Evolutionary conservation across 1,140 invertebrate genomes (phyloP), one percentile per base, ranked within the genome.

Genomic region (Plodia interpunctella): DNA sequence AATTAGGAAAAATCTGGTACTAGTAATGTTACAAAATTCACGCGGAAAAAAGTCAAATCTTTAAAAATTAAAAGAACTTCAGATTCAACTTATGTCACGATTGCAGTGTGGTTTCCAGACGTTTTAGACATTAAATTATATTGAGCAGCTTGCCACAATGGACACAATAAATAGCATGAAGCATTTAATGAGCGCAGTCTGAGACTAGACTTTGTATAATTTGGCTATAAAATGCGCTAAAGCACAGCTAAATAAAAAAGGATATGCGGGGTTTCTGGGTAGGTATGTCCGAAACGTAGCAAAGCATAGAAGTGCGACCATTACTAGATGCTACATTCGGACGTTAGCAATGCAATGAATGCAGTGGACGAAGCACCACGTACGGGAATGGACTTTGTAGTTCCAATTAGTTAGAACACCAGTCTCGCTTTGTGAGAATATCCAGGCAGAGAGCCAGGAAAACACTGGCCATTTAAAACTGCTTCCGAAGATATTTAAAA

Each of bases 311-410:
- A n/a, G 38, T 10, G 11, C 11, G 15, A 15, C 38, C 38, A 44
- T n/a, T 44, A 44, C 13, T 10, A 44, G 10, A 15, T 1, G 15
- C 38, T 44, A 6, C 38, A 44, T 15, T 35, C 8, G 15, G 13
- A 44, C 38, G 38, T 44, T 44, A 44, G 38, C n/a, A 15, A 44
- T 15, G 38, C 38, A 15, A n/a, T 44, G 38, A 44, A 44, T 44
- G 38, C 13, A 15, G 2, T 10, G 30, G 10, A 32, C 30, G 10
- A 32, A 32, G 11, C 10, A 32, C 30, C 30, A 32, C 30, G 30
- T 32, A 32, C 38, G 38, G 38, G 3, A 6, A 32, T 10, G 38
- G 10, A 44, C 38, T 44, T 44, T 44, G 38, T 17, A 15, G 38
- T n/a, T 15, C 38, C 38, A 44, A 44, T 44, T 44, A 44, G 8